These are phyloP conservation scores for Luperina nickerlii DNA, from an alignment of 2,888 invertebrate species.

Conservation along the genomic window DNA sequence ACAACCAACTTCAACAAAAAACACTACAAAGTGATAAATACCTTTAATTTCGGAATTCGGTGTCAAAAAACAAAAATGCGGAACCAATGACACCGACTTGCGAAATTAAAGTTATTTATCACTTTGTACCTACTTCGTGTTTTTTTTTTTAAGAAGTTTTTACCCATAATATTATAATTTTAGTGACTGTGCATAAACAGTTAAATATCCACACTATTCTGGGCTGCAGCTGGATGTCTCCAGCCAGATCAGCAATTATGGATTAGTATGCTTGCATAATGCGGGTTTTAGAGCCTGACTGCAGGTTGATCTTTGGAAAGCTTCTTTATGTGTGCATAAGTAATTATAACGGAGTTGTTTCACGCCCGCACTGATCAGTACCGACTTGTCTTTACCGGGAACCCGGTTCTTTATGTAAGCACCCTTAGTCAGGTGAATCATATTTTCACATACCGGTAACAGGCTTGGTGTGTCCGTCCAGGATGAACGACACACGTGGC, in stretches of 20 bases:
- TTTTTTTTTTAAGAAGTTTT: too few relatives aligned
- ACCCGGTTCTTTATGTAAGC: not conserved
- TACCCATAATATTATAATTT: not conserved
- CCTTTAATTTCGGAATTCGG: too few relatives aligned
- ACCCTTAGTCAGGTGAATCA: not conserved
- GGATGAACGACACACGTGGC: slow-evolving; percentile 92
- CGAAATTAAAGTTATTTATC: too few relatives aligned
- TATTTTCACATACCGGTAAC: slow-evolving; percentile 91
- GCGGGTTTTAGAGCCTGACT: not conserved
- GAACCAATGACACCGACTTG: too few relatives aligned
- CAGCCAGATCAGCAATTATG: not conserved
- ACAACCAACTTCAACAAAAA: too few relatives aligned
- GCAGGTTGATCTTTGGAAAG: not conserved
- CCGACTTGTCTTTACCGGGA: not conserved
- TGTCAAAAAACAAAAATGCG: too few relatives aligned
- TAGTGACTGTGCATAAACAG: not conserved
- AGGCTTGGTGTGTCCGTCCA: slow-evolving; percentile 94
- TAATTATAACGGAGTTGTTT: not conserved
- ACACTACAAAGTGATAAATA: too few relatives aligned
- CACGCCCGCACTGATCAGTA: not conserved
- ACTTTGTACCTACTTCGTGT: too few relatives aligned
- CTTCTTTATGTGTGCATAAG: not conserved
- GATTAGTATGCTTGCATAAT: not conserved
- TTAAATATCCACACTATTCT: not conserved
- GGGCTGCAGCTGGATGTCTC: not conserved